Base-by-base conservation (phyloP, 2,797 vertebrate species). In the Acanthurus tractus region DNA sequence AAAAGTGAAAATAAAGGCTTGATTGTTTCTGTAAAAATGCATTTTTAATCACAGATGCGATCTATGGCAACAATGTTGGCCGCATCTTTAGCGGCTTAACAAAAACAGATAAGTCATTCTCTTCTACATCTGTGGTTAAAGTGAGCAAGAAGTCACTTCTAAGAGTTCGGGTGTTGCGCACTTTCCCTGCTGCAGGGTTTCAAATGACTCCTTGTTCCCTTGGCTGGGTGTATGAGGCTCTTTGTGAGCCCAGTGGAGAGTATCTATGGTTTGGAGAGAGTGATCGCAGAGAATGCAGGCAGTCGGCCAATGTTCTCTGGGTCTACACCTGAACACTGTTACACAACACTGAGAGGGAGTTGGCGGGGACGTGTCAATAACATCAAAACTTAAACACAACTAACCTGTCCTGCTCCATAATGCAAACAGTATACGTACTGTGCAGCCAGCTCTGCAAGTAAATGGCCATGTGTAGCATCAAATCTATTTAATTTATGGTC, bases 241-340 rank as follows among this genome's bases (percentile, higher is more conserved):
- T 91, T 92, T 91, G 92, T 91, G 70, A 63, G 74, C 40, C 46
- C 67, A 0, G 67, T 23, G 48, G 57, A 82, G 82, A 82, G 89
- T 88, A 87, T 88, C 88, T 91, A 89, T 83, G 90, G 90, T 90
- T 90, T 53, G 66, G 79, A 74, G 75, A 71, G 63, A 84, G 86
- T 4, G 78, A 73, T 78, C 10, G 34, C 71, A 88, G 89, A 91
- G 89, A 91, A 93, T 90, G 90, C 82, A 46, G 90, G 87, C 83
- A 23, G 17, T 6, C 2, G 29, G 89, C 90, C 89, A 93, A 62
- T 46, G 81, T 81, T 82, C 76, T 59, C 66, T 81, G 64, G 23
- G 46, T 85, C 82, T 68, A 74, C 87, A 92, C 91, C 90, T 90
- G 86, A 88, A 86, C 81, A 7, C 70, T 70, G 74, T 88, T 86